phyloP scores from a whole-genome alignment of 1,140 invertebrate species.

The Copidosoma floridanum region DNA sequence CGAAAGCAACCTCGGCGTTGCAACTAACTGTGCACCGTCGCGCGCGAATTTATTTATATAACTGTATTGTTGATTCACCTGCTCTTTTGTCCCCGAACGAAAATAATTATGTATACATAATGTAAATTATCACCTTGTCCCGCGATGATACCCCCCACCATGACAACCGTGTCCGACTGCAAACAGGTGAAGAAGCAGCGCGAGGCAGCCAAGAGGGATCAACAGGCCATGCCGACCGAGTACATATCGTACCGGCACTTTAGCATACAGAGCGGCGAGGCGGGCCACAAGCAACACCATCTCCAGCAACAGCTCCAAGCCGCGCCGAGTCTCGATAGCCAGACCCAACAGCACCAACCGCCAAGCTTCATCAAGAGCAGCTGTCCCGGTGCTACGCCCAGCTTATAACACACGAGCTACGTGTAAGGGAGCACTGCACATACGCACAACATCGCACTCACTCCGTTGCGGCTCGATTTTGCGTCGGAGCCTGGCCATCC shows the following conservation, averaged over 20 bases:
- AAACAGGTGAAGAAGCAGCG: conserved; percentile 77
- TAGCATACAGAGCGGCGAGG: conserved; percentile 49
- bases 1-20: too few species aligned
- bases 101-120: too few species aligned
- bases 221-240: conserved; percentile 58
- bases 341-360: not conserved
- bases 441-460: too few species aligned
- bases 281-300: not conserved
- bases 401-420: conserved; percentile 39
- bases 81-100: too few species aligned
- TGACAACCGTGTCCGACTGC: too few species aligned
- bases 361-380: conserved; percentile 35
- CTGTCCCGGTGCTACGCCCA: conserved; percentile 35
- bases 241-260: conserved; percentile 74
- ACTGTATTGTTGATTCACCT: too few species aligned
- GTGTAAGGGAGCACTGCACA: conserved; percentile 14
- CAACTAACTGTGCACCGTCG: too few species aligned
- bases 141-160: too few species aligned
- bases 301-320: conserved; percentile 5
- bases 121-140: too few species aligned
- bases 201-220: conserved; percentile 64
- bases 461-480: too few species aligned
- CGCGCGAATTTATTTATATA: too few species aligned
- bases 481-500: too few species aligned
- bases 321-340: conserved; percentile 23